These are phyloP conservation scores for Zele albiditarsus DNA, from an alignment of 2,888 invertebrate species.

Conservation along the genomic window DNA sequence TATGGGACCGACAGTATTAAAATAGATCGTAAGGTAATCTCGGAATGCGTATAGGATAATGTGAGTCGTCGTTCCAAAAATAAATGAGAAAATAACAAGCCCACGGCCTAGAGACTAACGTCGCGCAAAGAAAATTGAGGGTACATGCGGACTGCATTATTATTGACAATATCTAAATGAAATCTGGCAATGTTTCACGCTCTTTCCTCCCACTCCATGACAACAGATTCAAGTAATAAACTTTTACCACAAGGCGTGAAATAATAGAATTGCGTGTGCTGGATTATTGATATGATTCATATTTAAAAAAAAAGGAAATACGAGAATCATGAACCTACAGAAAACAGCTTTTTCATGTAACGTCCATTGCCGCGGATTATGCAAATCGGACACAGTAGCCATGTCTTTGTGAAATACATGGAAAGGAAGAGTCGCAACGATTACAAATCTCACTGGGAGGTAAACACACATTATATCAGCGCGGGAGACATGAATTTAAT, in stretches of 20 bases:
- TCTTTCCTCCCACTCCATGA: background rate
- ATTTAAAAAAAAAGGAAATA: background rate
- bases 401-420: slow-evolving; percentile 16
- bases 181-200: background rate
- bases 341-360: background rate
- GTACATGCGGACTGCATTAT: slow-evolving; percentile 20
- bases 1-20: slow-evolving; percentile 49
- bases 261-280: too few species aligned
- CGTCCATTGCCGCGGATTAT: slow-evolving; percentile 2
- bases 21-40: slow-evolving; percentile 70
- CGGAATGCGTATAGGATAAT: slow-evolving; percentile 64
- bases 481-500: slow-evolving; percentile 49
- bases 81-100: slow-evolving; percentile 65
- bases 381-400: background rate
- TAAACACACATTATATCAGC: slow-evolving; percentile 40
- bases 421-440: slow-evolving; percentile 47
- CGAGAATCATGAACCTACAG: background rate
- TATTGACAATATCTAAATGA: background rate
- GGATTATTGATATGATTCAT: background rate
- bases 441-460: slow-evolving; percentile 56
- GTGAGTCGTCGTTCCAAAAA: slow-evolving; percentile 67
- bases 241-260: too few species aligned
- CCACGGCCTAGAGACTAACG: slow-evolving; percentile 37
- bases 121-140: slow-evolving; percentile 42
- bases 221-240: background rate